Conservation (phyloP, 1,140 invertebrate genomes). For the Varroa destructor region DNA sequence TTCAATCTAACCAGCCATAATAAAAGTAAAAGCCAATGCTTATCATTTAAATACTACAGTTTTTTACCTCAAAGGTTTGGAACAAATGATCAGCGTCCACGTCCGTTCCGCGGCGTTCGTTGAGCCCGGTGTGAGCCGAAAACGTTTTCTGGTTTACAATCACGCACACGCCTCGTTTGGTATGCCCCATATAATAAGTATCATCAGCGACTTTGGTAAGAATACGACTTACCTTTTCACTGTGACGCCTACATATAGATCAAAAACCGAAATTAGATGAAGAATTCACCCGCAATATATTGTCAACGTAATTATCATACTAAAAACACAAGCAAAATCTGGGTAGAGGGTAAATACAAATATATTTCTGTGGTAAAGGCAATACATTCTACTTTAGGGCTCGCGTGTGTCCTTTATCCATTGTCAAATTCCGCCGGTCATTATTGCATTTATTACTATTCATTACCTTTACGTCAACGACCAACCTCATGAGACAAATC, state of each 20-base stretch:
- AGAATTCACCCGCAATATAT: too few species aligned
- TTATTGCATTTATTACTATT: too few species aligned
- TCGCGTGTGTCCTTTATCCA: too few species aligned
- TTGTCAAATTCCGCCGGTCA: too few species aligned
- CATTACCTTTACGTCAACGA: too few species aligned
- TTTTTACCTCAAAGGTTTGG: slow-evolving; percentile 35
- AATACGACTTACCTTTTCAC: background rate
- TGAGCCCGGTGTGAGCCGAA: slow-evolving; percentile 37
- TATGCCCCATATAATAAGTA: slow-evolving; percentile 71
- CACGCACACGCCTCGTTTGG: slow-evolving; percentile 60
- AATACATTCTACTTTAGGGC: too few species aligned
- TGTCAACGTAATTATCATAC: too few species aligned
- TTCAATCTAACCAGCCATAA: background rate
- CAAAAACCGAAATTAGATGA: too few species aligned
- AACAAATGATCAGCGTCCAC: slow-evolving; percentile 40
- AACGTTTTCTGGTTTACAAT: slow-evolving; percentile 77
- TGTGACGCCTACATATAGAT: background rate
- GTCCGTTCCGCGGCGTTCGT: slow-evolving; percentile 41
- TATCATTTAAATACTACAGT: background rate
- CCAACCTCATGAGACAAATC: too few species aligned
- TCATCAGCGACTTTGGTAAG: background rate
- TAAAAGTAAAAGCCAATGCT: background rate
- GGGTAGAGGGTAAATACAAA: too few species aligned
- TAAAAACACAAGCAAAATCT: too few species aligned
- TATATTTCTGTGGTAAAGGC: too few species aligned